Percentiles rank a stretch among this genome's conserved stretches.
Evolutionary conservation across 1,140 invertebrate genomes (phyloP).

Genomic region (Zaprionus capensis): DNA sequence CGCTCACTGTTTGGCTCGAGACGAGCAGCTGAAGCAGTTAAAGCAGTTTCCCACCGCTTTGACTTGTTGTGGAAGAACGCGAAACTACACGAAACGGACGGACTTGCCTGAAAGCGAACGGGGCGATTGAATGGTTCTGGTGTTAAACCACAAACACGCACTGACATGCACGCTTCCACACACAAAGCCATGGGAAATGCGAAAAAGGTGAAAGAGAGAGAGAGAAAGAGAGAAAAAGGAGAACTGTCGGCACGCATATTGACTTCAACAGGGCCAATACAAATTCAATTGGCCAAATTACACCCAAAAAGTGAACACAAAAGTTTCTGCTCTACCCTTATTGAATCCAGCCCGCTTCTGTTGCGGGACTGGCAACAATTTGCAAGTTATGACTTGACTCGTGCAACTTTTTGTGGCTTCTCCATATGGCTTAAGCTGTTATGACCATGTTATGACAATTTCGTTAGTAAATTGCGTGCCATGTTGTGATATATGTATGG

Average conservation of each 20-base stretch:
- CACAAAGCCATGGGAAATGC: slow-evolving; percentile 45
- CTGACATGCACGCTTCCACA: slow-evolving; percentile 43
- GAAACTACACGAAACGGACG: slow-evolving; percentile 1
- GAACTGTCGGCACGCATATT: slow-evolving; percentile 21
- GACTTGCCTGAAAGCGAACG: slow-evolving; percentile 12
- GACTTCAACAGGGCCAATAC: slow-evolving; percentile 47
- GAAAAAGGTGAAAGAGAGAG: not conserved
- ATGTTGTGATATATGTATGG: slow-evolving; percentile 4
- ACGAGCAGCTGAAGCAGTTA: slow-evolving; percentile 20
- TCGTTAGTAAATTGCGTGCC: slow-evolving; percentile 45
- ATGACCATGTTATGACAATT: slow-evolving; percentile 46
- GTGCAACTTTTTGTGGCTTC: slow-evolving; percentile 44
- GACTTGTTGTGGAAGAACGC: slow-evolving; percentile 59
- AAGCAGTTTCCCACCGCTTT: slow-evolving; percentile 46
- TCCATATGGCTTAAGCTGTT: slow-evolving; percentile 31
- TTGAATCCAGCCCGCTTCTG: not conserved
- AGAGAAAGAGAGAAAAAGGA: not conserved
- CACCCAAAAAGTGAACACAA: slow-evolving; percentile 39
- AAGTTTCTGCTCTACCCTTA: slow-evolving; percentile 38
- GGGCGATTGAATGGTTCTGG: slow-evolving; percentile 46
- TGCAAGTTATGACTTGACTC: slow-evolving; percentile 31
- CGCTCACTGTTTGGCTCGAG: not conserved
- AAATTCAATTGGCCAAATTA: slow-evolving; percentile 72
- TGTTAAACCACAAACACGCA: slow-evolving; percentile 70
- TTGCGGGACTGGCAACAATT: slow-evolving; percentile 34